Base-by-base conservation (phyloP, 1,140 invertebrate genomes). In the Eueides isabella region DNA sequence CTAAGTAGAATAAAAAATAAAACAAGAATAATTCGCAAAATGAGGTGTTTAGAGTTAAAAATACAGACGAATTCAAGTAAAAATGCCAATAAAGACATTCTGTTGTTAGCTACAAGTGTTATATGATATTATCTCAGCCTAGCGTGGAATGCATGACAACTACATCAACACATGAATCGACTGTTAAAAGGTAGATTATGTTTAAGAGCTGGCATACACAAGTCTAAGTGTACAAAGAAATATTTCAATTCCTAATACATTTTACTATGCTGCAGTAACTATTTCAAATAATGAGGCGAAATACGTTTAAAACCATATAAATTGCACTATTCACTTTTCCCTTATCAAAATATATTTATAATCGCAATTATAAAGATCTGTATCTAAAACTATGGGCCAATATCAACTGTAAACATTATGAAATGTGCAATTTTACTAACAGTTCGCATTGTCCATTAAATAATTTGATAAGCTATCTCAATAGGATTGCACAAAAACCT, bases 91-190 rank as follows among this genome's bases (percentile, higher is more conserved):
- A 72, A 61, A 76, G 66, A 66, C 48, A 48, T 65, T 31, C 41
- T 61, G 23, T 26, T 55, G 14, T 41, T 31, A 67, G 62, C 61
- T 33, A 68, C 74, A 72, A 76, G 75, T 74, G 74, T 76, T 72
- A 74, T 79, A 71, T 71, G 76, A 79, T 81, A 75, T 78, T 83
- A 83, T 84, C 80, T 69, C 63, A 75, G 63, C 62, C 74, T 71
- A 67, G 48, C 83, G 75, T 81, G 79, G 79, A 76, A 78, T 78
- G 83, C 76, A 82, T 83, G 71, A 61, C 71, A 81, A 85, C 26
- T 61, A 69, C 16, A 55, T 28, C 5, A 9, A 61, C 76, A 77
- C 85, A 78, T 80, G 82, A 80, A 64, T 63, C 23, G 80, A 77
- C 76, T 87, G 72, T 78, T 79, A 79, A 78, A 28, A 23, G 31